Evolutionary conservation across 2,113 vertebrate genomes (phyloP).

Genomic region (Microtus pennsylvanicus): DNA sequence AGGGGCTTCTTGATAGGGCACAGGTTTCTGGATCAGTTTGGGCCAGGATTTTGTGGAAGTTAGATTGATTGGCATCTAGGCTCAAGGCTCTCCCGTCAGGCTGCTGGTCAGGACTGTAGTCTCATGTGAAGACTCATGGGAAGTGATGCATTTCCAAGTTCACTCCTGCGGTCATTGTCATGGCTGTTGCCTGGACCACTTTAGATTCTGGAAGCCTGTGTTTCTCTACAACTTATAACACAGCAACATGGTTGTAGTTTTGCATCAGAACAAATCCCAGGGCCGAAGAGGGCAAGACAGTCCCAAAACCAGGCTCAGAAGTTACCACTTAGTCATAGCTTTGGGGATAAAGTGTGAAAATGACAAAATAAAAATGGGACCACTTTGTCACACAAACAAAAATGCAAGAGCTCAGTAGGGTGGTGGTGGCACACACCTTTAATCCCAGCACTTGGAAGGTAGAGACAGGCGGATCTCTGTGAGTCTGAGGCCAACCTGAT

Average conservation of each 20-base stretch:
- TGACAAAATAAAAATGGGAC: neutral
- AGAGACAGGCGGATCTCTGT: no score
- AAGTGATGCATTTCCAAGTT: fast-evolving
- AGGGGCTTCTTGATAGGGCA: no score
- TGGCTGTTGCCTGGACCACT: no score
- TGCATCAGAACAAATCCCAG: neutral
- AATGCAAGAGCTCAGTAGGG: neutral
- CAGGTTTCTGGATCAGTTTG: no score
- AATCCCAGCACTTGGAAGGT: no score
- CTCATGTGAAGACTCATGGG: neutral
- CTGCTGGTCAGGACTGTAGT: neutral
- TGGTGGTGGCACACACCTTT: fast-evolving
- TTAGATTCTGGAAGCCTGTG: neutral
- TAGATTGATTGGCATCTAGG: no score
- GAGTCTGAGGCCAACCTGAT: no score
- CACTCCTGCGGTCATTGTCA: neutral
- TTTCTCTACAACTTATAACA: neutral
- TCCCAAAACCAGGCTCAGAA: neutral
- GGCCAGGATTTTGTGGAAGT: no score
- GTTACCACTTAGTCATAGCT: neutral
- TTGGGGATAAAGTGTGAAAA: neutral
- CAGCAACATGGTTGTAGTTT: no score
- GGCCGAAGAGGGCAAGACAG: no score
- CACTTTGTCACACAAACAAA: neutral
- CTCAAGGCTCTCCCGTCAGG: no score